Base-by-base conservation (phyloP, 2,113 vertebrate species). In the Neolamprologus falcicula region DNA sequence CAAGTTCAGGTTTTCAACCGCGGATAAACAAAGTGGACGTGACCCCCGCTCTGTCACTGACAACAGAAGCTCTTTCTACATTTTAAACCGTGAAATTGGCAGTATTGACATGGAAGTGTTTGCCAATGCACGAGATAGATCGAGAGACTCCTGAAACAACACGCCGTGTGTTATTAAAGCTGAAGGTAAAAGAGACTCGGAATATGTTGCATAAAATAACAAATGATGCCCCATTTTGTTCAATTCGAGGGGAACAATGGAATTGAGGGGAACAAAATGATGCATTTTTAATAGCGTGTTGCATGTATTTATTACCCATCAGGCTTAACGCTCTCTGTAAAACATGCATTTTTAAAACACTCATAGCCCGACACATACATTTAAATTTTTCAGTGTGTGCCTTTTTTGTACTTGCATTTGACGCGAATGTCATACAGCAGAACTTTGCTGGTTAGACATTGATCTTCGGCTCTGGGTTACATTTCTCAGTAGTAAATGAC, bases 271-370 rank as follows among this genome's bases (percentile, higher is more conserved):
- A 88, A 87, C 53, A 54, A 85, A 55, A 40, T 2, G 4, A 73
- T 85, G 52, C 3, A 91, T 85, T 33, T 90, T 89, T 88, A 47
- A 85, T 82, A 31, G 16, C 6, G 55, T 71, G 45, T 28, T 90
- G 33, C 78, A 92, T 86, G 24, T 78, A 92, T 93, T 89, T 84
- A 88, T 78, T 79, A 90, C 53, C 82, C 80, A 81, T 80, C 79
- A 84, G 76, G 37, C 55, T 52, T 61, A n/a, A 84, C 19, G 61
- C 13, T 76, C 33, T 89, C 33, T 84, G 71, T 54, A 63, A 79
- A 85, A 83, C 52, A 78, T 78, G n/a, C 9, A 68, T 86, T 80
- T 66, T 45, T 78, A 63, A 19, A 84, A 68, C 76, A 68, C 68
- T 57, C 53, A 52, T 54, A 57, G 21, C 28, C n/a, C 37, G 37